phyloP scores from a whole-genome alignment of 2,888 invertebrate species.

The Hydroisotoma schaefferi region DNA sequence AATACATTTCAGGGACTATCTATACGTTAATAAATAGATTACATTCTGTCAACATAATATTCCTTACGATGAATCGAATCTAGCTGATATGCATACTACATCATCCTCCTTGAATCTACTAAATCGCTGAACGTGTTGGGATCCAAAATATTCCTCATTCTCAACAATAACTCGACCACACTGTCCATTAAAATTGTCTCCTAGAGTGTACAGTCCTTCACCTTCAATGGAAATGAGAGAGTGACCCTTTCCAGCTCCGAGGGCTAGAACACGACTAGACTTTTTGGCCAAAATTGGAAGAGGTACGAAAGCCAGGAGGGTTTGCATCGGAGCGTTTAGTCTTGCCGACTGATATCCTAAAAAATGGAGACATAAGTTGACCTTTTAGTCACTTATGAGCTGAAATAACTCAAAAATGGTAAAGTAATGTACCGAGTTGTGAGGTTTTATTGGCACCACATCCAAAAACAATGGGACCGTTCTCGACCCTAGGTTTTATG shows the following conservation, averaged over 20 bases:
- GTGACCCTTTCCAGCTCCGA: constrained; percentile 86
- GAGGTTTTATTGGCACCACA: constrained; percentile 89
- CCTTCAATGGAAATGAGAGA: constrained; percentile 70
- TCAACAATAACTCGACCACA: constrained; percentile 77
- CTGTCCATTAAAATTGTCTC: constrained; percentile 91
- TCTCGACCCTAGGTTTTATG: constrained; percentile 57
- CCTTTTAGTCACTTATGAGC: too few relatives aligned
- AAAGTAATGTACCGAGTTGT: constrained; percentile 68
- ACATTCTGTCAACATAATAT: constrained; percentile 1
- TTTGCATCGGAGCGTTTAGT: constrained; percentile 63
- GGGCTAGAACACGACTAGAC: constrained; percentile 55
- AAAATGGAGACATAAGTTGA: not conserved
- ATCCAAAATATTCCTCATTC: constrained; percentile 69
- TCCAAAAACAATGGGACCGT: constrained; percentile 72
- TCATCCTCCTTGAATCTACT: constrained; percentile 56
- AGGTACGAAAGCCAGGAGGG: constrained; percentile 62
- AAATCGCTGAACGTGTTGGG: constrained; percentile 61
- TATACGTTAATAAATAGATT: too few relatives aligned
- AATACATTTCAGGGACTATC: too few relatives aligned
- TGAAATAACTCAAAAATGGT: not conserved
- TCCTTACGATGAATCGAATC: constrained; percentile 82
- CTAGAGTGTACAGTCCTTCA: constrained; percentile 77
- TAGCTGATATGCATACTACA: constrained; percentile 70
- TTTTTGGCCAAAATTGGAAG: constrained; percentile 43
- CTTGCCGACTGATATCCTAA: constrained; percentile 55